A percentile compares a stretch with the other conserved stretches of the same genome.
phyloP scores from a whole-genome alignment of 2,797 vertebrate species.

The Gobionotothen gibberifrons region DNA sequence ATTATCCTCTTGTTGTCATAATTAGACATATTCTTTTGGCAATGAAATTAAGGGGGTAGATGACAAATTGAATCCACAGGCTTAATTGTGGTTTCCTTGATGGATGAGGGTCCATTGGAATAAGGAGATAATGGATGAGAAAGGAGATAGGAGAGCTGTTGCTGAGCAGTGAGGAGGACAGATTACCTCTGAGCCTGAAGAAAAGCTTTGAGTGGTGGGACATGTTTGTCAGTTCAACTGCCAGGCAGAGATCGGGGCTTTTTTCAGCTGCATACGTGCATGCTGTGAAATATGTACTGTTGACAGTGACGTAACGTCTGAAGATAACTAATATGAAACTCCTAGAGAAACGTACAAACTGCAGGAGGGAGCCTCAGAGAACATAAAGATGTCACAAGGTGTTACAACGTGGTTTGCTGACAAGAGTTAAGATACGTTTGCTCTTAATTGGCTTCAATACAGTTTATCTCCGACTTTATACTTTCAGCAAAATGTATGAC shows the following conservation, averaged over 20 bases:
- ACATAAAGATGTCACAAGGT: constrained; percentile 42
- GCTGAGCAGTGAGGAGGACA: constrained; percentile 27
- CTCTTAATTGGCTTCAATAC: neutral
- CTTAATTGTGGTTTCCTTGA: constrained; percentile 54
- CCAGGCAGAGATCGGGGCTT: neutral
- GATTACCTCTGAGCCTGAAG: constrained; percentile 22
- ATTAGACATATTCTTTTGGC: constrained; percentile 52
- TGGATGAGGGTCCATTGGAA: constrained; percentile 50
- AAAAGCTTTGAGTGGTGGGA: constrained; percentile 35
- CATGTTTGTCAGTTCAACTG: constrained; percentile 35
- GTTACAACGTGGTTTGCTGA: constrained; percentile 42
- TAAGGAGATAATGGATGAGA: constrained; percentile 53
- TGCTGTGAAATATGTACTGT: neutral
- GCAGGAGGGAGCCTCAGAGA: constrained; percentile 25
- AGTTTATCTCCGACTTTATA: constrained; percentile 4
- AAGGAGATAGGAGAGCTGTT: constrained; percentile 37
- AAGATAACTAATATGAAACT: constrained; percentile 23
- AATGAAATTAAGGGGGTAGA: constrained; percentile 40
- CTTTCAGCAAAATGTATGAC: constrained; percentile 27
- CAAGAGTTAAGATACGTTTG: constrained; percentile 15
- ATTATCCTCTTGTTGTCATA: constrained; percentile 59
- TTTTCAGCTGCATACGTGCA: constrained; percentile 8
- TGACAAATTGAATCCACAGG: constrained; percentile 57
- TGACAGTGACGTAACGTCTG: constrained; percentile 30
- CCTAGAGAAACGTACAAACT: constrained; percentile 14